phyloP scores from a whole-genome alignment of 2,113 vertebrate genomes.

The Potamarius usumacintae region DNA sequence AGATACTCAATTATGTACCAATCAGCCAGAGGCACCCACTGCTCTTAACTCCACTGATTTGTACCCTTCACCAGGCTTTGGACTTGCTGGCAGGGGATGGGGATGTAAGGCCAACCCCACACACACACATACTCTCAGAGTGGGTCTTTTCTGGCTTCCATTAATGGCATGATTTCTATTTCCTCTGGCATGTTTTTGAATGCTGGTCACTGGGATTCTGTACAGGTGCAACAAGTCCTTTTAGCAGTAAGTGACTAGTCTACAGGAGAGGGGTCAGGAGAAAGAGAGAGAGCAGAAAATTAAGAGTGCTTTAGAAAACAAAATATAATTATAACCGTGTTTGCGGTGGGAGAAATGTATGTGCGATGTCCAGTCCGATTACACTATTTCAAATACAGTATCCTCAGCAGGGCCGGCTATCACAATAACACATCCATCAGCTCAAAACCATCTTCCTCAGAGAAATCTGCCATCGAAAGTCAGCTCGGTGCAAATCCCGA shows the following conservation, averaged over 20 bases:
- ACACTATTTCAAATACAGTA: conserved; percentile 32
- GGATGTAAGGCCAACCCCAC: conserved; percentile 30
- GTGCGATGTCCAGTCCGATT: neutral
- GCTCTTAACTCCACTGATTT: conserved; percentile 48
- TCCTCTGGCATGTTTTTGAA: conserved; percentile 46
- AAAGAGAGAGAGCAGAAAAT: conserved; percentile 23
- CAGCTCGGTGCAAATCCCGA: conserved; percentile 34
- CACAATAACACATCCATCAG: conserved; percentile 37
- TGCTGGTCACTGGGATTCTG: conserved; percentile 40
- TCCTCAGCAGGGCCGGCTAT: conserved; percentile 2
- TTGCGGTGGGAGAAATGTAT: conserved; percentile 24
- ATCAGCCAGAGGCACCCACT: conserved; percentile 47
- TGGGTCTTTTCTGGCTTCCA: conserved; percentile 12
- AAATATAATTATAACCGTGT: conserved; percentile 16
- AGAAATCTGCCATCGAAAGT: conserved; percentile 25
- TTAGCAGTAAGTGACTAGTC: conserved; percentile 25
- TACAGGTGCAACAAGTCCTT: conserved; percentile 36
- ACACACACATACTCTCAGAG: conserved; percentile 1
- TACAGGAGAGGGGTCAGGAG: conserved; percentile 1
- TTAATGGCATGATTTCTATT: conserved; percentile 43
- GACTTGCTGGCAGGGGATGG: conserved; percentile 25
- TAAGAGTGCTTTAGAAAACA: neutral
- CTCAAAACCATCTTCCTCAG: conserved; percentile 19
- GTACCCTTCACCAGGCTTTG: conserved; percentile 47
- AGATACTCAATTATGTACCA: conserved; percentile 56